These are phyloP conservation scores for Phortica variegata DNA, from an alignment of 1,140 invertebrate genomes.

Conservation along the genomic window DNA sequence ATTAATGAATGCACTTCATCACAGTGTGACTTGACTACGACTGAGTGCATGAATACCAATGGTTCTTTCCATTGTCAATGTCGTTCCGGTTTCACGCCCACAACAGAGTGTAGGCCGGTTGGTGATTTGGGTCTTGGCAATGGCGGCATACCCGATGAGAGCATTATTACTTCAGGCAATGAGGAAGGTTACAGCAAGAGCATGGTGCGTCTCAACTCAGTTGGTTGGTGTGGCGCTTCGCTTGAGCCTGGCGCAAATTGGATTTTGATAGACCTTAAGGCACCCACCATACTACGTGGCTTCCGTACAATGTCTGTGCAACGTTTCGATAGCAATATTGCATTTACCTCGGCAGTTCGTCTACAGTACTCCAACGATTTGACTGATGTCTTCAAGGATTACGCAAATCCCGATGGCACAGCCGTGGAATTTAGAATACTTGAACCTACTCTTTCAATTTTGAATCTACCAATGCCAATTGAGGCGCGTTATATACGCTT, in stretches of 20 bases:
- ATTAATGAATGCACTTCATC: constrained; percentile 89
- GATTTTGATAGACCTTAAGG: constrained; percentile 83
- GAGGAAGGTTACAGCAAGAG: constrained; percentile 81
- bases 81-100: constrained; percentile 78
- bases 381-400: constrained; percentile 86
- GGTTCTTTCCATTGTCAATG: constrained; percentile 93
- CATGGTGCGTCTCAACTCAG: constrained; percentile 78
- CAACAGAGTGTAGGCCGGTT: constrained; percentile 84
- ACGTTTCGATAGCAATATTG: constrained; percentile 73
- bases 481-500: constrained; percentile 88
- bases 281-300: constrained; percentile 85
- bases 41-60: constrained; percentile 86
- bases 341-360: constrained; percentile 84
- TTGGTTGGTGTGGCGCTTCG: constrained; percentile 85
- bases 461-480: constrained; percentile 87
- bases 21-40: constrained; percentile 87
- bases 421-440: constrained; percentile 89
- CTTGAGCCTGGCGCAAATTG: constrained; percentile 83
- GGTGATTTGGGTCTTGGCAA: constrained; percentile 85
- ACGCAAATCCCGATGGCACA: constrained; percentile 86
- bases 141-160: constrained; percentile 85
- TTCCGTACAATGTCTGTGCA: constrained; percentile 87
- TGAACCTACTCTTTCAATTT: constrained; percentile 81
- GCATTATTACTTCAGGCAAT: constrained; percentile 80
- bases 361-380: constrained; percentile 86